Evolutionary conservation across 1,140 invertebrate species (phyloP), one percentile per base, ranked within the genome.

Genomic region (Sinonovacula constricta): DNA sequence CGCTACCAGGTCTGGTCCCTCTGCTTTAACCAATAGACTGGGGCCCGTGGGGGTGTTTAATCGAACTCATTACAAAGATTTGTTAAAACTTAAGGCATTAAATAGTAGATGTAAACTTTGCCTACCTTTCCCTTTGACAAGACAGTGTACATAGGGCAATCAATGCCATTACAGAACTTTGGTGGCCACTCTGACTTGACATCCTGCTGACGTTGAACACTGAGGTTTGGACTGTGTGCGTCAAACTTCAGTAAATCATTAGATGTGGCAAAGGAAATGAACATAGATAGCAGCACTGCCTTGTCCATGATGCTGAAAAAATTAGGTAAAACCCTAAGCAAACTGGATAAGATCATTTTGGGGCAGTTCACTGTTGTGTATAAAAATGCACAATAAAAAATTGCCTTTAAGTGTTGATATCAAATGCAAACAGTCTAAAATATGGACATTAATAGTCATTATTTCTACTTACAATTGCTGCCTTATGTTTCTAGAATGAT

Each of bases 81-180:
- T n/a, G n/a, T n/a, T n/a, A n/a, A n/a, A n/a, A n/a, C n/a, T n/a
- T n/a, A n/a, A n/a, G n/a, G n/a, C n/a, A n/a, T n/a, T n/a, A n/a
- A n/a, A n/a, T n/a, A n/a, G n/a, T n/a, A n/a, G n/a, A n/a, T n/a
- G n/a, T n/a, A n/a, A n/a, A n/a, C 0, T 28, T 18, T 70, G 65
- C 69, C 75, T 51, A 83, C 82, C 24, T 74, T 75, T 39, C 62
- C 54, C 33, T 53, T 78, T 14, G 82, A 45, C 12, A 86, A 12
- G 12, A 85, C 81, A 7, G 14, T 75, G 39, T 68, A 87, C 22
- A 39, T 33, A 28, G 85, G 85, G 51, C 82, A 85, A 51, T 80
- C 82, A 12, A 87, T 49, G 3, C 76, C 62, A 63, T 84, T 82
- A 33, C 85, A 87, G 49, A 85, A 85, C 10, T 67, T 53, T n/a